A percentile compares a stretch with the other conserved stretches of the same genome.
These are phyloP conservation scores for Tachystola acroxantha DNA, from an alignment of 2,888 invertebrate species.

Conservation along the genomic window DNA sequence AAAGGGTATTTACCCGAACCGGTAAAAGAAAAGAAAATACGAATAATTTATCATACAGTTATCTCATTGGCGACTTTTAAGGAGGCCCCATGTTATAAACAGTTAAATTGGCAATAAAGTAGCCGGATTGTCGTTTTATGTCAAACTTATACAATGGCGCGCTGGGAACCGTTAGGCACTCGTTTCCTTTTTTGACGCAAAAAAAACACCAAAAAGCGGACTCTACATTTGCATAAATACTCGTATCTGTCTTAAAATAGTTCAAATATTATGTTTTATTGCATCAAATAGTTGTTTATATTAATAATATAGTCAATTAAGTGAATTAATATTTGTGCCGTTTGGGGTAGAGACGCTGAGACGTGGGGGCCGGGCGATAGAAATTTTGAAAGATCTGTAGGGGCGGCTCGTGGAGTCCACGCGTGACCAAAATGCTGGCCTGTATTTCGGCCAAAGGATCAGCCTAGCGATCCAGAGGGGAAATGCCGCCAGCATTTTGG, in stretches of 20 bases:
- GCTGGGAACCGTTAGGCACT: slow-evolving; percentile 40
- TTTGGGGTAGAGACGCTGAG: no score
- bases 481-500: no score
- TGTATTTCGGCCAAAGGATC: no score
- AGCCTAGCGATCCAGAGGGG: no score
- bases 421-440: no score
- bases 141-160: slow-evolving; percentile 28
- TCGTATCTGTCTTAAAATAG: background rate
- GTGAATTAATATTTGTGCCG: no score
- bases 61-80: slow-evolving; percentile 1
- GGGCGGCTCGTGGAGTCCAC: no score
- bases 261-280: no score
- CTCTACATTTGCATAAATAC: slow-evolving; percentile 8
- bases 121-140: slow-evolving; percentile 38
- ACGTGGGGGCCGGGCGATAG: no score
- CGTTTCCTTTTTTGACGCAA: slow-evolving; percentile 20
- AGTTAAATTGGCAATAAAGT: slow-evolving; percentile 28
- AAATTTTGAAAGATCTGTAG: no score
- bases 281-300: no score
- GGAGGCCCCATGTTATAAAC: slow-evolving; percentile 9
- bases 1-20: background rate
- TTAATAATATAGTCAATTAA: no score
- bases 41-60: slow-evolving; percentile 4
- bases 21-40: background rate
- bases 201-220: background rate